Conservation (phyloP, 2,113 vertebrate species). For the Hucho hucho region DNA sequence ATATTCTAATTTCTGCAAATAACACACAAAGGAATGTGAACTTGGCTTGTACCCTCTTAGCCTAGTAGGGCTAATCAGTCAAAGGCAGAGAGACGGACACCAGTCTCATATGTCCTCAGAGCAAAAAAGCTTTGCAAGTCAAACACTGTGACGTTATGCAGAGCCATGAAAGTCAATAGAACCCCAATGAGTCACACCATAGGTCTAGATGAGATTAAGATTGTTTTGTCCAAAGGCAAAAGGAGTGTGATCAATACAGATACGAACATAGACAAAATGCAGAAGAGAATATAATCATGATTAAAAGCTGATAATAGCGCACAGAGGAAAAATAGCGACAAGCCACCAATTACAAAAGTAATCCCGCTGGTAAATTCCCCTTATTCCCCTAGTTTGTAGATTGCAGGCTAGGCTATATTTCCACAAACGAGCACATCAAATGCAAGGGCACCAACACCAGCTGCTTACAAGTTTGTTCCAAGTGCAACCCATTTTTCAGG, state of each 20-base stretch:
- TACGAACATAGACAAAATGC: background rate
- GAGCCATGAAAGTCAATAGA: background rate
- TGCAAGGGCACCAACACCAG: background rate
- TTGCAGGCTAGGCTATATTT: background rate
- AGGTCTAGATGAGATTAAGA: conserved; percentile 1
- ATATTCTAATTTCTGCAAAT: background rate
- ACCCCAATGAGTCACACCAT: background rate
- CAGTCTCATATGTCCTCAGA: background rate
- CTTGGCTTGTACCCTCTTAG: background rate
- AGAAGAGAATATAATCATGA: background rate
- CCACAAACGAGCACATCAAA: background rate
- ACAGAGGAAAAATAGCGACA: conserved; percentile 1
- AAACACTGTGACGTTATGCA: background rate
- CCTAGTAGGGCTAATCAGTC: background rate
- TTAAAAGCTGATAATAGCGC: background rate
- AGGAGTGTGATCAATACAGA: background rate
- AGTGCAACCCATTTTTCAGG: background rate
- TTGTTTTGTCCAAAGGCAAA: background rate
- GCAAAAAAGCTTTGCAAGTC: background rate
- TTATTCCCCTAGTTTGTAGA: background rate
- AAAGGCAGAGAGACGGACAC: background rate
- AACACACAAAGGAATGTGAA: background rate
- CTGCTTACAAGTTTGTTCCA: background rate
- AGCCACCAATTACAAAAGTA: background rate
- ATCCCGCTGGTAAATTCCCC: background rate